Percentiles rank a stretch among this genome's conserved stretches.
These are phyloP conservation scores for Cathartes aura DNA, from an alignment of 2,113 vertebrate genomes.

Conservation along the genomic window DNA sequence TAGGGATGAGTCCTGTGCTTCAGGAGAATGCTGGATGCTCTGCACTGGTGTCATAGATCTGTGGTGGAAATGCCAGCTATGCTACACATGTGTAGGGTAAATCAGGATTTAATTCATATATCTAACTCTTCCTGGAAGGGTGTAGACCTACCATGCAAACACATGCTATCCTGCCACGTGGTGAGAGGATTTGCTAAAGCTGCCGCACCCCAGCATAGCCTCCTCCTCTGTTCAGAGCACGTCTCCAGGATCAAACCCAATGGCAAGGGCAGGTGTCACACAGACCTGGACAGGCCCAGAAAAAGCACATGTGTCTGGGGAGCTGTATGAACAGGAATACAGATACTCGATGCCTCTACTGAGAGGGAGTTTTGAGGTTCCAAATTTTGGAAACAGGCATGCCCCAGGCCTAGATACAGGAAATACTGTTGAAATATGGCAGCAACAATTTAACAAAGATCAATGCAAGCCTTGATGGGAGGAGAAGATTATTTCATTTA, in stretches of 20 bases:
- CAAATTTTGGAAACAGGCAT: not conserved
- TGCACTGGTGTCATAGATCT: not conserved
- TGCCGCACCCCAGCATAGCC: not conserved
- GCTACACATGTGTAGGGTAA: not conserved
- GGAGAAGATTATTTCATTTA: not conserved
- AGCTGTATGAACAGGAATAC: not conserved
- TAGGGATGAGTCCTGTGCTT: not conserved
- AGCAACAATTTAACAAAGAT: not conserved
- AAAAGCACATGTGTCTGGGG: accelerated
- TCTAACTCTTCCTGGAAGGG: not conserved
- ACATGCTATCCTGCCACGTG: accelerated
- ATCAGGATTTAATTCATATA: not conserved
- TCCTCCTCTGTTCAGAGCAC: not conserved
- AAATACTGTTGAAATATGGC: not conserved
- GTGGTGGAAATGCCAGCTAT: not conserved
- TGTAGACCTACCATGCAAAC: not conserved
- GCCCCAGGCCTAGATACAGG: not conserved
- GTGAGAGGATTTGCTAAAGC: not conserved
- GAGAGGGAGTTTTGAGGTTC: not conserved
- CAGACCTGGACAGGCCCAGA: not conserved
- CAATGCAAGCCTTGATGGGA: not conserved
- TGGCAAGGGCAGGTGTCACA: not conserved
- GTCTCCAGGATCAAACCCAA: accelerated
- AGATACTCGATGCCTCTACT: not conserved
- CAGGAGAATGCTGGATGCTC: not conserved